A percentile compares a stretch with the other conserved stretches of the same genome.
Conservation (phyloP, 2,113 vertebrate species). For the Ailuropoda melanoleuca region DNA sequence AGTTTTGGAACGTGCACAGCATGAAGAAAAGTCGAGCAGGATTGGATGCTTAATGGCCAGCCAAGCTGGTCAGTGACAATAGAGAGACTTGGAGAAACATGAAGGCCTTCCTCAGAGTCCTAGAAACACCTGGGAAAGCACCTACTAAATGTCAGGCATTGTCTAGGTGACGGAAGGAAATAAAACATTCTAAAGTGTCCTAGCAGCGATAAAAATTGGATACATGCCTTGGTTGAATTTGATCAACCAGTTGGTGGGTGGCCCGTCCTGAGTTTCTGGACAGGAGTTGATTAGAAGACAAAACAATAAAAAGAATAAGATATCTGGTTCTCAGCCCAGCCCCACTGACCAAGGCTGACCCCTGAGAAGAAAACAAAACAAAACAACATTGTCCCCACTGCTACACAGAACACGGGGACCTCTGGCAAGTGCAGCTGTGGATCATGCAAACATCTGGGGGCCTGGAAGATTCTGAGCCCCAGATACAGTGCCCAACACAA, state of each 20-base stretch:
- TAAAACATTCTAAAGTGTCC: neutral
- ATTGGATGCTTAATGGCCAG: neutral
- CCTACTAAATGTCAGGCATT: neutral
- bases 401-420: neutral
- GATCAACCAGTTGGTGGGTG: neutral
- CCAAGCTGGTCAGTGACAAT: neutral
- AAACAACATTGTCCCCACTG: too few species aligned
- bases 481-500: too few species aligned
- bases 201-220: neutral
- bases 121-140: neutral
- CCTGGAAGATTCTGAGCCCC: neutral
- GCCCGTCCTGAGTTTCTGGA: neutral
- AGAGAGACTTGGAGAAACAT: neutral
- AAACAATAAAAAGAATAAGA: neutral
- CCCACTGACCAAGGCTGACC: fast-evolving
- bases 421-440: neutral
- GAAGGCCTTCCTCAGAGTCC: neutral
- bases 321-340: neutral
- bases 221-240: neutral
- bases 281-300: neutral
- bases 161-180: neutral
- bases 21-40: neutral
- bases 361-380: neutral
- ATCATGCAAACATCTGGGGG: neutral
- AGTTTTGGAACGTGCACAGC: neutral